Conservation (phyloP, 2,888 invertebrate genomes). For the Gasteruption jaculator region DNA sequence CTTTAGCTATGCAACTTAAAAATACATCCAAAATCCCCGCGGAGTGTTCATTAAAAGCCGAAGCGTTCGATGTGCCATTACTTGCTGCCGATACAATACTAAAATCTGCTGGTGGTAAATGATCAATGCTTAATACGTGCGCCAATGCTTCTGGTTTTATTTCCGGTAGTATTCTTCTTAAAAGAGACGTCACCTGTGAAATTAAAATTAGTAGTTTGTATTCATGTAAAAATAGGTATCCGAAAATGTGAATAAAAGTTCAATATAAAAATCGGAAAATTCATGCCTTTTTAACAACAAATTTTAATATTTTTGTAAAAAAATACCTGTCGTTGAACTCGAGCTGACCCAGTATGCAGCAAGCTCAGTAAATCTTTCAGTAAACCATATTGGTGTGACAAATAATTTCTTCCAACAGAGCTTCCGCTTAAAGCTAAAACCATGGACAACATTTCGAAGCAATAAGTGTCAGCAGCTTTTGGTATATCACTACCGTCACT, state of each 20-base stretch:
- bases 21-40: slow-evolving; percentile 85
- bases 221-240: too few relatives aligned
- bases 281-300: neutral
- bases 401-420: slow-evolving; percentile 81
- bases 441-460: slow-evolving; percentile 96
- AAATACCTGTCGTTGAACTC: slow-evolving; percentile 85
- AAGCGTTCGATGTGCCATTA: slow-evolving; percentile 49
- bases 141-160: slow-evolving; percentile 82
- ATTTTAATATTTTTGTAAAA: neutral
- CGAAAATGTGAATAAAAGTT: slow-evolving; percentile 31
- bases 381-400: slow-evolving; percentile 84
- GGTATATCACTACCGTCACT: slow-evolving; percentile 52
- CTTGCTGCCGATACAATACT: slow-evolving; percentile 64
- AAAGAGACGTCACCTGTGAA: slow-evolving; percentile 74
- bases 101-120: slow-evolving; percentile 71
- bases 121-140: slow-evolving; percentile 67
- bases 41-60: slow-evolving; percentile 56
- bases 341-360: slow-evolving; percentile 89
- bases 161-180: slow-evolving; percentile 85
- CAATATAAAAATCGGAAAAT: slow-evolving; percentile 6
- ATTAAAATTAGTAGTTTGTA: too few relatives aligned
- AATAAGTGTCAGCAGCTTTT: slow-evolving; percentile 79
- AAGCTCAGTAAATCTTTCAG: slow-evolving; percentile 80
- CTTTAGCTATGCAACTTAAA: slow-evolving; percentile 85
- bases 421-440: slow-evolving; percentile 91